Evolutionary conservation across 2,797 vertebrate species (phyloP), one percentile per base, ranked within the genome.

Genomic region (Oryzias dopingdopingensis): DNA sequence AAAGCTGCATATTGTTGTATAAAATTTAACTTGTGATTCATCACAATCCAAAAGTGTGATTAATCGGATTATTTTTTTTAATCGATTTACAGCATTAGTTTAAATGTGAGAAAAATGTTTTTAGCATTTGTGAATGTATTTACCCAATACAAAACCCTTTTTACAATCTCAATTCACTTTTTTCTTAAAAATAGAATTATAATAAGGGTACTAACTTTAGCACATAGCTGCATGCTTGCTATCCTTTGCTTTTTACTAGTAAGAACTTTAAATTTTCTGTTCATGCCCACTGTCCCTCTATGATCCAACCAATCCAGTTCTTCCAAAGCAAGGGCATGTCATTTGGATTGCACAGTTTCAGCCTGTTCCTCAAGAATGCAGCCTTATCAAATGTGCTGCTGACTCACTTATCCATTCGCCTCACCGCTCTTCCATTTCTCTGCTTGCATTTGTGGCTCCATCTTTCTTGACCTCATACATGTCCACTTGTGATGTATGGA

Each of bases 401-500:
- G 82, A 85, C 83, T 84, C 78, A 61, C 70, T 70, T 62, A 37
- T 42, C 48, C 65, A 56, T 67, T 60, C 54, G 59, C 72, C 68
- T 54, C 62, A 65, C 62, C 74, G 49, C 43, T 58, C 72, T 62
- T 85, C 64, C 71, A 80, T 87, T 86, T 81, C 77, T 85, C 83
- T 76, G 67, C 48, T 74, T 59, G 65, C 45, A 24, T 50, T 64
- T 53, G 65, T 60, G 53, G 70, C 68, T 76, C 74, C 81, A 74
- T 83, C 74, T 81, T 67, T 79, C 58, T 74, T 60, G 67, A 79
- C 76, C 69, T 82, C 82, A 80, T 74, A 69, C 72, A 51, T 75
- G 74, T 80, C 74, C 74, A 53, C 67, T 41, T 62, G 72, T 86
- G 85, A 87, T 86, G 62, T 81, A 84, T 88, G 74, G 68, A 67